Percentiles rank a stretch among this genome's conserved stretches.
Conservation (phyloP, 2,113 vertebrate species). For the Mobula birostris region DNA sequence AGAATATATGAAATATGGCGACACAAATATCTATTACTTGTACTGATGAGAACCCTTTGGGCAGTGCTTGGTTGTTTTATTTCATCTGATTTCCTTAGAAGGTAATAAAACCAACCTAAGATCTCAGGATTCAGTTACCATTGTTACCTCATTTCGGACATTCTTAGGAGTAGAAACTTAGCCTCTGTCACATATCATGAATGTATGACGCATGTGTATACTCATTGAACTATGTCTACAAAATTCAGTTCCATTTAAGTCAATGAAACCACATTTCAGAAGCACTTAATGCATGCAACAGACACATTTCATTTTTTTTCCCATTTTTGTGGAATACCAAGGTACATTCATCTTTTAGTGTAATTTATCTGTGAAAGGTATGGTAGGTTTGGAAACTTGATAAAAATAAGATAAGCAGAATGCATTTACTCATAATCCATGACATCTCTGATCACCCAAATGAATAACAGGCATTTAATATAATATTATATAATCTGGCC, state of each 20-base stretch:
- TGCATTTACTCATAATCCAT: not conserved
- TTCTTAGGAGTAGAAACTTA: no score
- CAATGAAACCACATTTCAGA: no score
- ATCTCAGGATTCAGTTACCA: constrained; percentile 1
- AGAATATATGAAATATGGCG: not conserved
- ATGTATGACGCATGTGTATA: no score
- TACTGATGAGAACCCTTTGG: not conserved
- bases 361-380: not conserved
- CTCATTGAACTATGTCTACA: not conserved
- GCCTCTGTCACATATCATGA: no score
- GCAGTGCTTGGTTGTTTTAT: not conserved
- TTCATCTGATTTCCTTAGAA: constrained; percentile 22
- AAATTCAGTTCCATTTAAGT: no score
- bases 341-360: not conserved
- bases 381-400: not conserved
- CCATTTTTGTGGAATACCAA: not conserved
- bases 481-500: not conserved
- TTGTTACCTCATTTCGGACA: not conserved
- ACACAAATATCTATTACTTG: not conserved
- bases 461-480: no score
- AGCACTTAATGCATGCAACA: no score
- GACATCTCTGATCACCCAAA: no score
- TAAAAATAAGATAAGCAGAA: not conserved
- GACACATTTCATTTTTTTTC: not conserved
- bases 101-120: not conserved